phyloP scores from a whole-genome alignment of 2,113 vertebrate species.

The Antigone vipio region DNA sequence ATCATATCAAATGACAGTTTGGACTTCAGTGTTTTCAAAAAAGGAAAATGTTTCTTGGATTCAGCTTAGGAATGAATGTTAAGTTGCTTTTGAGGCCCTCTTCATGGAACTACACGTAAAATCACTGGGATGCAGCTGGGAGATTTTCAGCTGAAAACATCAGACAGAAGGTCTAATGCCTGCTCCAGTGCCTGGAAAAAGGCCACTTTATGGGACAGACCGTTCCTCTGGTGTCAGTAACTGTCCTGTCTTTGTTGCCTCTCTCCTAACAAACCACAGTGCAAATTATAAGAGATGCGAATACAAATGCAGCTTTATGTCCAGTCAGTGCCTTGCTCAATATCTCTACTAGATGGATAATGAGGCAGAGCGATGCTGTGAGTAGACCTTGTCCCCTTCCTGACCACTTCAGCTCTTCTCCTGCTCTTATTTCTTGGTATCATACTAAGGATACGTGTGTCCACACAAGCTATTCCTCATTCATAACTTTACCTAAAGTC shows the following conservation, averaged over 20 bases:
- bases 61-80: background rate
- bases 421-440: background rate
- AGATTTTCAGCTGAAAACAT: background rate
- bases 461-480: background rate
- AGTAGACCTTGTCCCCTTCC: background rate
- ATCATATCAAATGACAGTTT: background rate
- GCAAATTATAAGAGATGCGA: background rate
- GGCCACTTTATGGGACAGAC: background rate
- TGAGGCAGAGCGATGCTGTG: background rate
- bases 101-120: background rate
- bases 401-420: background rate
- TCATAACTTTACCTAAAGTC: background rate
- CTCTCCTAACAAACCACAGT: background rate
- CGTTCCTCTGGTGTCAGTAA: fast-evolving
- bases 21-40: background rate
- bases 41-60: background rate
- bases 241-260: background rate
- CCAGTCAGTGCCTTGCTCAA: background rate
- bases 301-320: fast-evolving
- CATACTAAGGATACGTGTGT: background rate
- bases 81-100: background rate
- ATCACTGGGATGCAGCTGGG: background rate
- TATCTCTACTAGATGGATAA: background rate
- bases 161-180: background rate
- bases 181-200: background rate